A percentile compares a stretch with the other conserved stretches of the same genome.
These are phyloP conservation scores for Triplophysa tibetana DNA, from an alignment of 2,113 vertebrate species.

Conservation along the genomic window DNA sequence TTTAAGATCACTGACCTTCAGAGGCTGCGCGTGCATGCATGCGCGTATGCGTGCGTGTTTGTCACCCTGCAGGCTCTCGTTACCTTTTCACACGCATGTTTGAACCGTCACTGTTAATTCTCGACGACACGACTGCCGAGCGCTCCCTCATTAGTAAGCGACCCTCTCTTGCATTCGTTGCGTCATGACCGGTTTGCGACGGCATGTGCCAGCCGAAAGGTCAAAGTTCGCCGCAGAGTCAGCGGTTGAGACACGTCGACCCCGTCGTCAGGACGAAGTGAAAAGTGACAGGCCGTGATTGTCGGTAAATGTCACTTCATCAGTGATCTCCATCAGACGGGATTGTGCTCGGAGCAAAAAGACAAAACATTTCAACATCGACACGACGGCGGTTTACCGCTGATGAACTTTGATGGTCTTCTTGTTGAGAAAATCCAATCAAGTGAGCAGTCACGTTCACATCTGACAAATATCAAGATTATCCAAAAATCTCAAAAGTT, in stretches of 20 bases:
- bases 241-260: conserved; percentile 63
- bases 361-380: neutral
- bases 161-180: neutral
- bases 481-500: neutral
- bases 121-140: neutral
- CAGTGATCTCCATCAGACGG: conserved; percentile 75
- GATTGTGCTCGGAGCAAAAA: conserved; percentile 58
- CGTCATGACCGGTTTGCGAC: conserved; percentile 16
- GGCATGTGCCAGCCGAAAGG: conserved; percentile 10
- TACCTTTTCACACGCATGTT: conserved; percentile 54
- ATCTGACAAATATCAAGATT: conserved; percentile 1
- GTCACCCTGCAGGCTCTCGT: conserved; percentile 52
- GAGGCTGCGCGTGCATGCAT: conserved; percentile 22
- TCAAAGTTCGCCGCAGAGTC: conserved; percentile 44
- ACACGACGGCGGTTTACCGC: conserved; percentile 39
- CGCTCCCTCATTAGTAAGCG: conserved; percentile 35
- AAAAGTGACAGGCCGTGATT: conserved; percentile 72
- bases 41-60: conserved; percentile 48
- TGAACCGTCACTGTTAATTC: conserved; percentile 58
- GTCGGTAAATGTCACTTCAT: conserved; percentile 79
- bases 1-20: conserved; percentile 76
- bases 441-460: neutral
- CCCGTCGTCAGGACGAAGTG: conserved; percentile 61
- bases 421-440: neutral
- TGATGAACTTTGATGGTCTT: conserved; percentile 15